Percentiles rank a stretch among this genome's conserved stretches.
Conservation (phyloP, 2,797 vertebrate species). For the Eulemur rubriventer region DNA sequence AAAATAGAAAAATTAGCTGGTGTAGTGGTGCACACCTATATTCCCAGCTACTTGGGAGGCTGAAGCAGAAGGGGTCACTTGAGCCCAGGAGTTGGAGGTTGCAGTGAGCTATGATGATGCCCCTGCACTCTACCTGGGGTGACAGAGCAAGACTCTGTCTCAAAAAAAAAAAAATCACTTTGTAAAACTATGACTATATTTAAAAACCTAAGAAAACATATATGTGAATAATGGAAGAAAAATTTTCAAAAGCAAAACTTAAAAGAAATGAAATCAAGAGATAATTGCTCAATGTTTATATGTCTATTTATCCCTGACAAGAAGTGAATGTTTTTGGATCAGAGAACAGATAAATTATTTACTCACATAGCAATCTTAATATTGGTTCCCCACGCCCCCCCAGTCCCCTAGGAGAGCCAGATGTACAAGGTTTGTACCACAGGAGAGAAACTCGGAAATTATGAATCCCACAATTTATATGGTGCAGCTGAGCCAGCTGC, state of each 20-base stretch:
- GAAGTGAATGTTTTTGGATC: constrained; percentile 18
- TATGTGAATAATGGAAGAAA: neutral
- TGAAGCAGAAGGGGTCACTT: no score
- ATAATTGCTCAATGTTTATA: neutral
- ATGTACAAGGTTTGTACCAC: neutral
- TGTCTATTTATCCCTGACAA: neutral
- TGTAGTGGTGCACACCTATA: no score
- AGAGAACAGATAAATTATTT: neutral
- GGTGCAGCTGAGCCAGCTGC: neutral
- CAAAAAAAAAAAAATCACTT: neutral
- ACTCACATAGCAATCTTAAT: neutral
- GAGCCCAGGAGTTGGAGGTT: no score
- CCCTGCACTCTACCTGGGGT: no score
- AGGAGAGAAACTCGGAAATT: neutral
- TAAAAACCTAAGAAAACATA: neutral
- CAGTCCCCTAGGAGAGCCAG: neutral
- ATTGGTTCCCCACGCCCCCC: no score
- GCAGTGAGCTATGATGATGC: no score
- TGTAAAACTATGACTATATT: neutral
- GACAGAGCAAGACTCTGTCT: no score
- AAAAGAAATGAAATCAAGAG: neutral
- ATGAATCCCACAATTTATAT: neutral
- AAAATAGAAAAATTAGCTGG: no score
- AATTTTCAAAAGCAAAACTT: neutral
- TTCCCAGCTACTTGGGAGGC: no score